These are phyloP conservation scores for Drosophila sp. DNA, from an alignment of 1,140 invertebrate genomes.

Conservation along the genomic window DNA sequence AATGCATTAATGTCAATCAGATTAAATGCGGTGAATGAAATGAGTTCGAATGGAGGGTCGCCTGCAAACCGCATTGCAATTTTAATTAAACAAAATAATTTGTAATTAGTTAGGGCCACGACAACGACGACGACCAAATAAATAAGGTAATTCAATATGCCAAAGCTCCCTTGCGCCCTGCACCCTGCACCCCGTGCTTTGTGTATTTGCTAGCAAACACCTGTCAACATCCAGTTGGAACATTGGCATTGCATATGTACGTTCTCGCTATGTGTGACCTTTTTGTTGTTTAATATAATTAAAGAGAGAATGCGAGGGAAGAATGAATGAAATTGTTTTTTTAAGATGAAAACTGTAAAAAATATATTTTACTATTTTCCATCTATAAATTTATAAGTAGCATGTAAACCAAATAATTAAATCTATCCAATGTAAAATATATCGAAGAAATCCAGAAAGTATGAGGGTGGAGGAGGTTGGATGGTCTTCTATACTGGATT, in stretches of 20 bases:
- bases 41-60: background rate
- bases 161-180: background rate
- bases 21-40: no score
- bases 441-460: background rate
- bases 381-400: slow-evolving; percentile 1
- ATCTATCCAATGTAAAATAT: background rate
- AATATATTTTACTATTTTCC: background rate
- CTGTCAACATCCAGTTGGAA: slow-evolving; percentile 24
- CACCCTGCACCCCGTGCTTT: background rate
- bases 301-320: background rate
- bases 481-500: background rate
- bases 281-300: background rate
- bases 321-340: background rate
- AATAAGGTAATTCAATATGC: slow-evolving; percentile 6
- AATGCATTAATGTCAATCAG: no score
- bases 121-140: background rate
- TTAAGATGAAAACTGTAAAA: background rate
- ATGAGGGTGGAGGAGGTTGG: background rate
- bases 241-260: background rate
- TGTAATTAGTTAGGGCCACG: slow-evolving; percentile 29
- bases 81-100: slow-evolving; percentile 63
- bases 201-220: slow-evolving; percentile 42
- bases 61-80: slow-evolving; percentile 43
- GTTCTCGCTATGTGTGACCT: no score
- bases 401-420: background rate